Conservation (phyloP, 2,797 vertebrate genomes). For the Silurus aristotelis region DNA sequence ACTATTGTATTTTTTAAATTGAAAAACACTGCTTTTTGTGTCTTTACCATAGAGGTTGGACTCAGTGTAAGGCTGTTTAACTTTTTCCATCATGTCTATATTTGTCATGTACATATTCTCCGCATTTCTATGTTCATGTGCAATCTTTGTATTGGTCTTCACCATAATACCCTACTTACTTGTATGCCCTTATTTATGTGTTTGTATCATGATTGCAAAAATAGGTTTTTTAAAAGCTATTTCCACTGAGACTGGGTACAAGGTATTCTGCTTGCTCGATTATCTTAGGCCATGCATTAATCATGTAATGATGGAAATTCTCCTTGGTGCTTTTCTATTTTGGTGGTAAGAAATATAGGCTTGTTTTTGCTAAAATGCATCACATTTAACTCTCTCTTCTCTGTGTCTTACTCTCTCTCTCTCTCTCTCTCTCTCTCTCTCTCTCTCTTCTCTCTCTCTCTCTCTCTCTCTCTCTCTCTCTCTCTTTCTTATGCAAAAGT, state of each 20-base stretch:
- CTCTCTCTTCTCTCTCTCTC: constrained; percentile 83
- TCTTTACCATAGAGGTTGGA: background rate
- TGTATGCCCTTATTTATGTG: background rate
- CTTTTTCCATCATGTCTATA: background rate
- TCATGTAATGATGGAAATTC: constrained; percentile 77
- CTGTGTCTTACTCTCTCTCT: constrained; percentile 74
- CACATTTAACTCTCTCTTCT: background rate
- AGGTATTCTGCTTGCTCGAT: background rate
- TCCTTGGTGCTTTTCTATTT: constrained; percentile 79
- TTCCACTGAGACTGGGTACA: background rate
- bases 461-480: too few species aligned
- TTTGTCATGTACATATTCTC: background rate
- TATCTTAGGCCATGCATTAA: constrained; percentile 17
- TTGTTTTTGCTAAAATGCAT: background rate
- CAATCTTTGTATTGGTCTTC: background rate
- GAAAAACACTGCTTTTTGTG: background rate
- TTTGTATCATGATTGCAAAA: background rate
- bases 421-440: too few species aligned
- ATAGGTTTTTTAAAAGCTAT: constrained; percentile 10
- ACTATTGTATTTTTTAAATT: background rate
- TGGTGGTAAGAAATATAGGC: background rate
- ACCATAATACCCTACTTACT: background rate
- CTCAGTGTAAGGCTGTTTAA: background rate
- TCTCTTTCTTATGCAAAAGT: constrained; percentile 79
- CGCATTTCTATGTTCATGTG: background rate